Conservation (phyloP, 2,888 invertebrate species). For the Diaperis boleti region DNA sequence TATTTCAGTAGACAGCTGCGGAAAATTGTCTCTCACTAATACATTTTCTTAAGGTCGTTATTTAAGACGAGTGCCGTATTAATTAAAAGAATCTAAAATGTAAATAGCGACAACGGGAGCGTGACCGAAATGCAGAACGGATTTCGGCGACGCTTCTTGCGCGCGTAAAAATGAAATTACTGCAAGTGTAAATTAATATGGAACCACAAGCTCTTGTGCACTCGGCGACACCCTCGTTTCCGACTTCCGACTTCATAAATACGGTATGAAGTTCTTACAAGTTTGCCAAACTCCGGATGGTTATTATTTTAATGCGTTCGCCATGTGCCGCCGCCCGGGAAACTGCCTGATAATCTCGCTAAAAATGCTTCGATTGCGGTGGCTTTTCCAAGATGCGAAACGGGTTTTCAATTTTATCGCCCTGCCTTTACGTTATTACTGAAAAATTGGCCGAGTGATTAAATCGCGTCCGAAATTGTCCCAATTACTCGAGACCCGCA, state of each 20-base stretch:
- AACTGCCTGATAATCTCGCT: constrained; percentile 25
- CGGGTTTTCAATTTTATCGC: too few relatives aligned
- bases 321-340: constrained; percentile 55
- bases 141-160: constrained; percentile 47
- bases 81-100: constrained; percentile 61
- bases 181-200: constrained; percentile 31
- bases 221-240: constrained; percentile 47
- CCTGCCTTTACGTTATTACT: too few relatives aligned
- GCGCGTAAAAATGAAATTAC: constrained; percentile 1
- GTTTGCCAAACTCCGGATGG: constrained; percentile 59
- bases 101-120: constrained; percentile 59
- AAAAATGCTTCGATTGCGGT: constrained; percentile 11
- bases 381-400: neutral
- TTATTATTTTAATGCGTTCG: constrained; percentile 60
- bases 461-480: constrained; percentile 5
- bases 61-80: constrained; percentile 54
- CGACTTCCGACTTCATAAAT: constrained; percentile 61
- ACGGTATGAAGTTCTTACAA: constrained; percentile 58
- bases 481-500: constrained; percentile 20
- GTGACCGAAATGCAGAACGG: constrained; percentile 59
- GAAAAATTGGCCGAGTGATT: too few relatives aligned
- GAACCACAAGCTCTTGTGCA: constrained; percentile 40
- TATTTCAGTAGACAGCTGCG: constrained; percentile 52
- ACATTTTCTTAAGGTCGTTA: constrained; percentile 53
- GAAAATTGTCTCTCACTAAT: constrained; percentile 50